These are phyloP conservation scores for Blastobasis lacticolella DNA, from an alignment of 2,888 invertebrate species.

Conservation along the genomic window DNA sequence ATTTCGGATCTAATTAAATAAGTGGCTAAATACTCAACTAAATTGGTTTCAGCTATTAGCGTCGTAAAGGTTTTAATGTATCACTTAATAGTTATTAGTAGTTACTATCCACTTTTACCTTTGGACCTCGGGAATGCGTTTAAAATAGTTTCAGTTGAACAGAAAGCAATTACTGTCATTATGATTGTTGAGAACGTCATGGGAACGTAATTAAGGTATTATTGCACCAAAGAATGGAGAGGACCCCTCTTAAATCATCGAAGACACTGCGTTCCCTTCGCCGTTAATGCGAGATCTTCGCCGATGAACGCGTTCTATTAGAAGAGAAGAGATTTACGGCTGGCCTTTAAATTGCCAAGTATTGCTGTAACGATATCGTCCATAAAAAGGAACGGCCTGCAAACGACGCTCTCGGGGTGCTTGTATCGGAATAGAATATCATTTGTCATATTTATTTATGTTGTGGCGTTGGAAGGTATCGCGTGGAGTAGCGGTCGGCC, in stretches of 20 bases:
- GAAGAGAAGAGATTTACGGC: conserved; percentile 6
- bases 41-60: no score
- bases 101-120: not conserved
- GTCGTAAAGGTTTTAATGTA: conserved; percentile 11
- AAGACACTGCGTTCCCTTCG: conserved; percentile 30
- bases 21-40: no score
- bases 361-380: conserved; percentile 14
- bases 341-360: not conserved
- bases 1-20: conserved; percentile 1
- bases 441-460: conserved; percentile 59
- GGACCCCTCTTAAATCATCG: conserved; percentile 46
- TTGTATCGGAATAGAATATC: conserved; percentile 33
- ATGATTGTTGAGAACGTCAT: conserved; percentile 51
- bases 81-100: conserved; percentile 15
- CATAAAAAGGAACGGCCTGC: conserved; percentile 40
- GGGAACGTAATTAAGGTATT: conserved; percentile 55
- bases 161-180: conserved; percentile 60
- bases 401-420: conserved; percentile 28
- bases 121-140: no score
- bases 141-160: conserved; percentile 13
- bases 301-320: conserved; percentile 23
- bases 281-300: conserved; percentile 34
- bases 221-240: conserved; percentile 31
- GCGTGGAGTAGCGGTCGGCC: conserved; percentile 30
- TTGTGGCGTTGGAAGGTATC: conserved; percentile 30